A percentile compares a stretch with the other conserved stretches of the same genome.
These are phyloP conservation scores for Tyria jacobaeae DNA, from an alignment of 2,888 invertebrate species.

Conservation along the genomic window DNA sequence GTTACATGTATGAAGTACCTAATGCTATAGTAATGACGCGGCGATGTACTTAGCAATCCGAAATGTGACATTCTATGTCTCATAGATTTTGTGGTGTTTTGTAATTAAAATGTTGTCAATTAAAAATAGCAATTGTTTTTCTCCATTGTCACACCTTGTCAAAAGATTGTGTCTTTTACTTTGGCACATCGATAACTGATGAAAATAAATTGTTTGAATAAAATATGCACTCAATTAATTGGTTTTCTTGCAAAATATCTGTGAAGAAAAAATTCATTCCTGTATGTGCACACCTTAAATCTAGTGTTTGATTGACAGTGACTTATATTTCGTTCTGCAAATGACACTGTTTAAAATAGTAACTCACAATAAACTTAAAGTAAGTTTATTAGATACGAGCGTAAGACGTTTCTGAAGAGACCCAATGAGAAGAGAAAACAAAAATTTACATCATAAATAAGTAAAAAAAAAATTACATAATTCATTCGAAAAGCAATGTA, in stretches of 20 bases:
- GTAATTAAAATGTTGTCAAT: conserved; percentile 87
- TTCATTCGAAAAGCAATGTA: background rate
- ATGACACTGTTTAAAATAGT: background rate
- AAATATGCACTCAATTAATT: too few species aligned
- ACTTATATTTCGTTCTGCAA: background rate
- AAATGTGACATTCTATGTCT: conserved; percentile 79
- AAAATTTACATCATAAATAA: too few species aligned
- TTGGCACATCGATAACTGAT: conserved; percentile 34
- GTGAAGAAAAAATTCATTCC: too few species aligned
- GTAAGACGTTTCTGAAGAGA: background rate
- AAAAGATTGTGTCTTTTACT: conserved; percentile 34
- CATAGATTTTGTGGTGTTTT: conserved; percentile 86
- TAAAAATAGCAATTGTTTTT: conserved; percentile 66
- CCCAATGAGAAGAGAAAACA: too few species aligned
- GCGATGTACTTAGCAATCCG: conserved; percentile 79
- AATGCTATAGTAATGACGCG: conserved; percentile 73
- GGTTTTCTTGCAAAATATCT: too few species aligned
- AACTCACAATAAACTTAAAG: background rate
- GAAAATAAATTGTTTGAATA: too few species aligned
- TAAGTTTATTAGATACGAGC: background rate
- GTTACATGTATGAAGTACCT: conserved; percentile 78
- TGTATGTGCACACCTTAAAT: conserved; percentile 39
- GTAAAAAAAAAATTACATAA: background rate
- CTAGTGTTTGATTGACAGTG: conserved; percentile 32
- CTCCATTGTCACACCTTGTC: conserved; percentile 41